These are phyloP conservation scores for Paraplagusia blochii DNA, from an alignment of 2,113 vertebrate species.

Conservation along the genomic window DNA sequence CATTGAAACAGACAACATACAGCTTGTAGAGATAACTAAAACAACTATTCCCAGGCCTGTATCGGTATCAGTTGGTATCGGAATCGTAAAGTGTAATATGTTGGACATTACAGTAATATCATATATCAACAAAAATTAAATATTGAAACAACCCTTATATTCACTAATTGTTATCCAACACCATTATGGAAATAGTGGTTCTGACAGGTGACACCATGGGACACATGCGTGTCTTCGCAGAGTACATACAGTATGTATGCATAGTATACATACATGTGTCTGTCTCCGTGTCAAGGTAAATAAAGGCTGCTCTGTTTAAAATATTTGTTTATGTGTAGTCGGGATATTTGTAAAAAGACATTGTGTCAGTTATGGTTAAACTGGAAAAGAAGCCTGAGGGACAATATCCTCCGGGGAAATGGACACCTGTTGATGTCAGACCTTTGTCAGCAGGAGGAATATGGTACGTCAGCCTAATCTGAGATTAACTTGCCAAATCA, in stretches of 20 bases:
- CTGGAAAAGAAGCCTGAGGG: not conserved
- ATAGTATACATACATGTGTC: not conserved
- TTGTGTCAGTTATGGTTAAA: not conserved
- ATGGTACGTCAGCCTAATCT: conserved; percentile 13
- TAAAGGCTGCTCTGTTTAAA: no score
- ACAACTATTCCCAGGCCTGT: no score
- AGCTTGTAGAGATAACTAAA: no score
- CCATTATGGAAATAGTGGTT: conserved; percentile 21
- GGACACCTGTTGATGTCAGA: conserved; percentile 15
- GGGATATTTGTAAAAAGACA: not conserved
- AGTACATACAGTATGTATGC: not conserved
- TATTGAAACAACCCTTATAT: no score
- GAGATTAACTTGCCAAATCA: not conserved
- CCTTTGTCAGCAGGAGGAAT: conserved; percentile 40
- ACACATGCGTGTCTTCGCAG: not conserved
- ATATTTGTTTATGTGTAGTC: no score
- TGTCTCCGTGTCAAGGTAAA: no score
- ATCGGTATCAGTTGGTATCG: no score
- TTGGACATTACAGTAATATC: no score
- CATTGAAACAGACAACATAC: no score
- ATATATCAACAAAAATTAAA: no score
- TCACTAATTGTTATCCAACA: conserved; percentile 40
- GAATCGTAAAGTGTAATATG: no score
- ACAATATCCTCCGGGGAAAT: conserved; percentile 12
- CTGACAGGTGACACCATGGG: conserved; percentile 15